These are phyloP conservation scores for Parochlus steinenii DNA, from an alignment of 2,888 invertebrate species.

Conservation along the genomic window DNA sequence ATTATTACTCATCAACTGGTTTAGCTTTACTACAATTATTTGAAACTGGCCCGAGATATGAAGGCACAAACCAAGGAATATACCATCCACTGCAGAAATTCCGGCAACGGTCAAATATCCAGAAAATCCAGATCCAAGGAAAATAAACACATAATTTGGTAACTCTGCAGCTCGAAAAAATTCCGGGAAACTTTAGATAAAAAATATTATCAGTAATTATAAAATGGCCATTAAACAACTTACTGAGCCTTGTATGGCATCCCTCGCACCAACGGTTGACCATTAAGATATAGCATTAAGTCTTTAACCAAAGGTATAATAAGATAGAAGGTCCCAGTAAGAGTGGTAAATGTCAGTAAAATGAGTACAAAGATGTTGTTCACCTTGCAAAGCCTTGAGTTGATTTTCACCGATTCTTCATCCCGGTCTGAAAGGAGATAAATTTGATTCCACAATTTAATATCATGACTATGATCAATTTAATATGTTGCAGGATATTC, in stretches of 20 bases:
- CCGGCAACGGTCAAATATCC: not conserved
- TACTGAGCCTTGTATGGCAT: slow-evolving; percentile 5
- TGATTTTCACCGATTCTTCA: no score
- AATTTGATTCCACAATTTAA: no score
- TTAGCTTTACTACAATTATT: not conserved
- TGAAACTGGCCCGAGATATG: slow-evolving; percentile 6
- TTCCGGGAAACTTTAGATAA: not conserved
- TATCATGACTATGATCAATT: no score
- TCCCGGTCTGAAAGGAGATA: no score
- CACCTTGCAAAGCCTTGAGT: no score
- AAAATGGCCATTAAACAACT: not conserved
- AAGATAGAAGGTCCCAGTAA: not conserved
- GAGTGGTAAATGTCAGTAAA: not conserved
- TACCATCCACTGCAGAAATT: slow-evolving; percentile 1
- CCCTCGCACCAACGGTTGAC: not conserved
- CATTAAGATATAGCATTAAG: not conserved
- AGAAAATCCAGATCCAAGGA: not conserved
- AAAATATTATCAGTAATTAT: not conserved
- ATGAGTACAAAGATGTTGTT: not conserved
- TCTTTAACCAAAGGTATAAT: not conserved
- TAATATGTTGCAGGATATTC: no score
- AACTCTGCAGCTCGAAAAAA: not conserved
- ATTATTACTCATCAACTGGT: not conserved
- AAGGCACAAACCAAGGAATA: slow-evolving; percentile 4
- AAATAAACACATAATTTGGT: slow-evolving; percentile 1